Evolutionary conservation across 2,888 invertebrate species (phyloP), one percentile per base, ranked within the genome.

Genomic region (Drosophila kokeensis): DNA sequence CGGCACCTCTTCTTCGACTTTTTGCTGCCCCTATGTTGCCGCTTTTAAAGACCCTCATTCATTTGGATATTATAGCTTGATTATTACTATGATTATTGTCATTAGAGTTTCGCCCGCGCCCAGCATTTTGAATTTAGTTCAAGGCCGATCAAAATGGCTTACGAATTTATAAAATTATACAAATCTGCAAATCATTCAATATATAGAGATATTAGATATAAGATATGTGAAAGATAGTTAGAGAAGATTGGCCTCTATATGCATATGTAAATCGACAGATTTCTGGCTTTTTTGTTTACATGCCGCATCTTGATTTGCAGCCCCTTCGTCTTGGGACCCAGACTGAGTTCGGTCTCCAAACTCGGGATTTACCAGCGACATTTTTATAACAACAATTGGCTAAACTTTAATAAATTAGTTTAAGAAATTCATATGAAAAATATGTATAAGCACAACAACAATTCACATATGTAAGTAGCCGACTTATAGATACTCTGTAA

Each of bases 401-500:
- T 60, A 53, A 70, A 83, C 79, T 76, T 78, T 84, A 84, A 87
- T 81, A 87, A 87, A 85, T 82, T 69, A 76, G 81, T 81, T 85
- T 81, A 79, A 82, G 74, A 84, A 69, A 71, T 61, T 53, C 55
- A 68, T 62, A 45, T 29, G 27, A 15, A 30, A 55, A 67, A n/a
- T 40, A 36, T 36, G 32, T 36, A 36, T 36, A 55, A 40, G 29
- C 61, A 15, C 42, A 54, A 54, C 42, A 61, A 24, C 45, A n/a
- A 38, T 38, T n/a, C 27, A 65, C 27, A 15, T 5, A 30, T 29
- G 15, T 13, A 30, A 38, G 15, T 13, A 10, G 2, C 1, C 54
- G 45, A 73, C 52, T 7, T 0, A 3, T 30, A 48, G 11, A 57
- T 72, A 59, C 72, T 64, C 66, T 64, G 48, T 42, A 52, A 7